Conservation (phyloP, 2,113 vertebrate genomes). For the Gasterosteus nipponicus region DNA sequence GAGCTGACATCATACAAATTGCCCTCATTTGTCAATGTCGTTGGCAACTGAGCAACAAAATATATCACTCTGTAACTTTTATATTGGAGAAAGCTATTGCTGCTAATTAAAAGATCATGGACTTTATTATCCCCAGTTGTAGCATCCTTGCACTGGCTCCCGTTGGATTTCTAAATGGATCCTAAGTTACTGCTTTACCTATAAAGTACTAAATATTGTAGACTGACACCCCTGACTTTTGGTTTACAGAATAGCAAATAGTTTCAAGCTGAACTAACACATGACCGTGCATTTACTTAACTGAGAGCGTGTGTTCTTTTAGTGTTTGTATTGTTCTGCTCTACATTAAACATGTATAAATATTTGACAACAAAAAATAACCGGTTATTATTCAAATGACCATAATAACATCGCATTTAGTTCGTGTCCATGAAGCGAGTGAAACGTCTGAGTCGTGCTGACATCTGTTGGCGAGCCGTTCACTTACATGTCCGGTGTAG, state of each 20-base stretch:
- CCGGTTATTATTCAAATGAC: not conserved
- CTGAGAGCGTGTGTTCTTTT: not conserved
- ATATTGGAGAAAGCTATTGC: not conserved
- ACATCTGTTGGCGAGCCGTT: conserved; percentile 57
- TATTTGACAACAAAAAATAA: not conserved
- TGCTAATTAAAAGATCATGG: not conserved
- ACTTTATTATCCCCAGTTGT: not conserved
- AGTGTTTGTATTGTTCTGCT: not conserved
- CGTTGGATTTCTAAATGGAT: not conserved
- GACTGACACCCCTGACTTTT: not conserved
- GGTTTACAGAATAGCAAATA: not conserved
- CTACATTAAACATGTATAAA: not conserved
- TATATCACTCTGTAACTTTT: not conserved
- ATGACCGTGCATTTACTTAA: not conserved
- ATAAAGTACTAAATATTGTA: not conserved
- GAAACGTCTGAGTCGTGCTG: conserved; percentile 39
- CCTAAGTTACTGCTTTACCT: not conserved
- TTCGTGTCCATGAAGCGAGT: not conserved
- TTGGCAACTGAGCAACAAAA: not conserved
- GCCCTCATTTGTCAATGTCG: not conserved
- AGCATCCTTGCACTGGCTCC: not conserved
- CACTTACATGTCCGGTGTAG: conserved; percentile 14
- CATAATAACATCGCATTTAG: not conserved
- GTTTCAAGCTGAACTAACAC: not conserved
- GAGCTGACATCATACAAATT: not conserved